These are phyloP conservation scores for Siniperca obscura DNA, from an alignment of 2,797 vertebrate genomes.

Conservation along the genomic window DNA sequence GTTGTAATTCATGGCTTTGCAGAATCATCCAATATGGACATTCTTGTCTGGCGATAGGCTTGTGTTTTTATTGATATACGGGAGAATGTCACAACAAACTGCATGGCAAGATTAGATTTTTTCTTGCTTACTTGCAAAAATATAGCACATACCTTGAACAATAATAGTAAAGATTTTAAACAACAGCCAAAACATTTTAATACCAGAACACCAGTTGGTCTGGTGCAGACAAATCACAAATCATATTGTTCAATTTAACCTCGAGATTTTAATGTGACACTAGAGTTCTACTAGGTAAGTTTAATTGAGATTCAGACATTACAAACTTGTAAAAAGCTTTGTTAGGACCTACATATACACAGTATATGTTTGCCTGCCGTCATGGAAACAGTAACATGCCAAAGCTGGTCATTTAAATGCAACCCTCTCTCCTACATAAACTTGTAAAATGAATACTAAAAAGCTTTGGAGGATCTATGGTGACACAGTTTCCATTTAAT, in stretches of 20 bases:
- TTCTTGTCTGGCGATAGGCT: neutral
- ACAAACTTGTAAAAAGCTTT: neutral
- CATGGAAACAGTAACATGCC: conserved; percentile 5
- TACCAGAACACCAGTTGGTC: neutral
- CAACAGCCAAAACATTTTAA: neutral
- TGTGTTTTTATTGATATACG: neutral
- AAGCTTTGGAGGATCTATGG: neutral
- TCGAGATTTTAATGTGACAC: neutral
- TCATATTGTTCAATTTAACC: neutral
- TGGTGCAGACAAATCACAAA: neutral
- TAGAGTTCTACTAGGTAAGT: neutral
- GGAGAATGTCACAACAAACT: neutral
- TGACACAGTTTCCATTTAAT: neutral
- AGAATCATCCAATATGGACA: neutral
- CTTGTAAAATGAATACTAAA: neutral
- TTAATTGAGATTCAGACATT: neutral
- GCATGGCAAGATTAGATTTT: neutral
- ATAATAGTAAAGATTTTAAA: neutral
- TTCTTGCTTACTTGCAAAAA: neutral
- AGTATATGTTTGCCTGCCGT: neutral
- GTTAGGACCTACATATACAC: neutral
- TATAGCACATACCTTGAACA: neutral
- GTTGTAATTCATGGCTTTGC: neutral
- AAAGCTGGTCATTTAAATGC: neutral
- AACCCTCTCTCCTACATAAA: neutral